Evolutionary conservation across 2,797 vertebrate species (phyloP).

Genomic region (Peromyscus aztecus): DNA sequence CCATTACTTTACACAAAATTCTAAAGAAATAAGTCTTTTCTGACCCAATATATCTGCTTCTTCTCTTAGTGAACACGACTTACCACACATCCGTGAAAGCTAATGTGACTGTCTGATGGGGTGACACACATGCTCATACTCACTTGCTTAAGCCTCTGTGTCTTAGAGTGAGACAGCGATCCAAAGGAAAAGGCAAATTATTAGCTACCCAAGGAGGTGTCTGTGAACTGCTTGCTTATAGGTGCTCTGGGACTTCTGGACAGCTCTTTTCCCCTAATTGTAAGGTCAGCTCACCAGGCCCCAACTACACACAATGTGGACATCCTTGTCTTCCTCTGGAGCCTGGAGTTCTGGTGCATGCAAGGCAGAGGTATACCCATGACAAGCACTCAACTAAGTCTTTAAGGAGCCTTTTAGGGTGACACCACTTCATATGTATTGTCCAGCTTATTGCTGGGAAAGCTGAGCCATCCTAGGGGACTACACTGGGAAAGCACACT

Average conservation of each 20-base stretch:
- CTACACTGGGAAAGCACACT: not conserved
- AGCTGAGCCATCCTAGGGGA: fast-evolving
- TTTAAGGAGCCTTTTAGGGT: not conserved
- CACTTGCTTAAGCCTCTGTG: not conserved
- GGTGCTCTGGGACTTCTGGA: not conserved
- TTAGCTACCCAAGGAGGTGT: too few relatives aligned
- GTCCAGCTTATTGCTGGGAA: not conserved
- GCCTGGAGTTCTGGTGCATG: not conserved
- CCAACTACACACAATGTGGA: not conserved
- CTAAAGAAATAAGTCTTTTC: not conserved
- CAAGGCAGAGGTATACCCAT: not conserved
- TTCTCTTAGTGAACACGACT: slow-evolving; percentile 63
- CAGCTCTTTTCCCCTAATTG: not conserved
- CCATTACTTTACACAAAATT: not conserved
- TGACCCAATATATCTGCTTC: slow-evolving; percentile 59
- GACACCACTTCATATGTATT: not conserved
- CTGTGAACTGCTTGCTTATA: not conserved
- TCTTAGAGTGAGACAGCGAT: slow-evolving; percentile 53
- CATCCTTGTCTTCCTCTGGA: not conserved
- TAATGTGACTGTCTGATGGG: slow-evolving; percentile 43
- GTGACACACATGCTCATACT: slow-evolving; percentile 32
- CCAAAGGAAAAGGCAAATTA: not conserved
- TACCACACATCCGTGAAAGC: slow-evolving; percentile 64
- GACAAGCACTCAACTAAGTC: too few relatives aligned
- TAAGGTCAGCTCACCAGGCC: not conserved